Conservation (phyloP, 2,888 invertebrate species). For the Eupsilia transversa region DNA sequence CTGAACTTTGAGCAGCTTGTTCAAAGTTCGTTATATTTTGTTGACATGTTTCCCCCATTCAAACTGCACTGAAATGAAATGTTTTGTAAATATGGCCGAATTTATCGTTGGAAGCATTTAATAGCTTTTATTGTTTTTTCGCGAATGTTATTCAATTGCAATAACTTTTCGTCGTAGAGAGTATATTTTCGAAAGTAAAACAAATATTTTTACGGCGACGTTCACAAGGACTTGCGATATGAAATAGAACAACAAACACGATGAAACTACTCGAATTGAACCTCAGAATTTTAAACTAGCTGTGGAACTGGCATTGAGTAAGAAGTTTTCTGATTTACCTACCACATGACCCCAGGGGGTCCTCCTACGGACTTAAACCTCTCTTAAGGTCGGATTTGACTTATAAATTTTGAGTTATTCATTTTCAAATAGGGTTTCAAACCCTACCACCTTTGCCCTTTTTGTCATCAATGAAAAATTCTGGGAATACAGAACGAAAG, state of each 20-base stretch:
- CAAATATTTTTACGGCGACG: constrained; percentile 36
- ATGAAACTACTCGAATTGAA: constrained; percentile 24
- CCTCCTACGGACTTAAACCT: constrained; percentile 48
- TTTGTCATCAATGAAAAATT: constrained; percentile 63
- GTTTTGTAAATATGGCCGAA: constrained; percentile 29
- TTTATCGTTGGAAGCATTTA: constrained; percentile 28
- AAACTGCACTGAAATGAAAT: constrained; percentile 26
- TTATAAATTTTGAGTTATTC: constrained; percentile 64
- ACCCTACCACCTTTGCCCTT: constrained; percentile 40
- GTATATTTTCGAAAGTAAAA: constrained; percentile 17
- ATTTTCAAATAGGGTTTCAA: constrained; percentile 41
- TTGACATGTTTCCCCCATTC: constrained; percentile 15
- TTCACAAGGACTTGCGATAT: neutral
- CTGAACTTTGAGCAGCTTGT: constrained; percentile 52
- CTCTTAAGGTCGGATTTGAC: constrained; percentile 54
- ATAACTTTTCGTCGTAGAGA: neutral
- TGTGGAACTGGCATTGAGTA: constrained; percentile 2
- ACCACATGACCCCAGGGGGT: constrained; percentile 27
- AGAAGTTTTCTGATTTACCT: constrained; percentile 54
- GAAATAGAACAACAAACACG: constrained; percentile 34
- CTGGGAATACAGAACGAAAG: constrained; percentile 45
- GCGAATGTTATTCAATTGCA: constrained; percentile 14
- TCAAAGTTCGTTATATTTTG: constrained; percentile 49
- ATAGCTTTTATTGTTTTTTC: constrained; percentile 39
- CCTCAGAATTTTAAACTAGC: constrained; percentile 56